Base-by-base conservation (phyloP, 2,888 invertebrate species). In the Euzophera pinguis region DNA sequence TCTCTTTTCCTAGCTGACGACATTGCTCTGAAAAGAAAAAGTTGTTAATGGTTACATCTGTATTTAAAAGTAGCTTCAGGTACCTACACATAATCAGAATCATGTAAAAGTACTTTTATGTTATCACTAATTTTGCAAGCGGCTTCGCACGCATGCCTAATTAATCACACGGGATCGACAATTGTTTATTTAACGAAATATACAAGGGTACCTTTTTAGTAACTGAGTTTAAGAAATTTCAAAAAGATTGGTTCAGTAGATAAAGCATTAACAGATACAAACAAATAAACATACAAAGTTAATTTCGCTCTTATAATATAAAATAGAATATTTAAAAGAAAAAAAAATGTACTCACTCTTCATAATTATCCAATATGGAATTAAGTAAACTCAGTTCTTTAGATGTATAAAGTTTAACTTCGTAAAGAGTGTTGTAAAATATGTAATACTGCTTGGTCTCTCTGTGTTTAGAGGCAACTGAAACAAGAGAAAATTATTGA, bases 381-480 rank as follows among this genome's bases (percentile, higher is more conserved):
- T 97, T 97, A 17, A 98, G 85, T 50, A 98, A 81, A 17, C 95
- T 94, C 52, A 98, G 91, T 86, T 99, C 99, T 78, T 98, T 98
- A 59, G 95, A 95, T 72, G 98, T 93, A 80, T 98, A 99, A 38
- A 95, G 91, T 81, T 97, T 96, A n/a, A 97, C 96, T 85, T 99
- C 98, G 77, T 97, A 95, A 51, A 99, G 90, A 1, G 98, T 98
- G 81, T 99, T 99, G 85, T 98, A 98, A 57, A 99, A 92, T 38
- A 97, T 97, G 80, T 96, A 99, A 90, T 97, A 98, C 91, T 99
- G 98, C 82, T 99, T 99, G 0, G 99, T 99, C 91, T 99, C 98
- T 76, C 96, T 95, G 79, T 99, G 98, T 71, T 97, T 98, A 27
- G 96, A 95, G 58, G 98, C 95, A 73, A 99, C 98, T 98, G 85